Percentiles rank a stretch among this genome's conserved stretches.
Evolutionary conservation across 1,140 invertebrate species (phyloP).

Genomic region (Heliconius congener): DNA sequence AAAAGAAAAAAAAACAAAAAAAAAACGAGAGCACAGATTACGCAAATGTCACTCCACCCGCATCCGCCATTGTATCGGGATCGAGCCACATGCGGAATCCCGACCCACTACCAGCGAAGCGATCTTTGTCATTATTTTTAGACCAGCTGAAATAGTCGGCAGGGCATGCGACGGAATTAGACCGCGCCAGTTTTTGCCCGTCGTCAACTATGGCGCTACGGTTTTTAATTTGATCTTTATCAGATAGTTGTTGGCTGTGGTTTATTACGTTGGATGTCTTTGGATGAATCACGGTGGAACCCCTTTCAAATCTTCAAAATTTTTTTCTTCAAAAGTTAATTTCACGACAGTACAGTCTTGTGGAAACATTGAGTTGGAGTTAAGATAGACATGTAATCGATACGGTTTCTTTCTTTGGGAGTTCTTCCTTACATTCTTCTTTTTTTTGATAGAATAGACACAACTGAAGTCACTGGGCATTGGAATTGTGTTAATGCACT

Average conservation of each 20-base stretch:
- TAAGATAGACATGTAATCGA: not conserved
- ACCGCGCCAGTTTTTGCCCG: conserved; percentile 46
- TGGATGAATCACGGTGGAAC: conserved; percentile 35
- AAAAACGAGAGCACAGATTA: conserved; percentile 29
- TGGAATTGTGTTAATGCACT: not conserved
- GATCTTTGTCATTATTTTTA: conserved; percentile 60
- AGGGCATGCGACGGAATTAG: conserved; percentile 64
- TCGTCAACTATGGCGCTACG: conserved; percentile 52
- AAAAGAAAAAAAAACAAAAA: not conserved
- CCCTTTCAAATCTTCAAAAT: not conserved
- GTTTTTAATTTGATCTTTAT: conserved; percentile 31
- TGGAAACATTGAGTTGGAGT: not conserved
- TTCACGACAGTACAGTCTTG: not conserved
- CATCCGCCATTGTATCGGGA: conserved; percentile 50
- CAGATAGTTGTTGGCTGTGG: conserved; percentile 23
- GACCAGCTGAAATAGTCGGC: conserved; percentile 66
- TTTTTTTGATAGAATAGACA: not conserved
- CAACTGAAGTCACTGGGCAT: not conserved
- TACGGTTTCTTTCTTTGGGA: not conserved
- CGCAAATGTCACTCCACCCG: conserved; percentile 45
- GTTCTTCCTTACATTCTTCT: too few species aligned
- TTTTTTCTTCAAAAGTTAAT: not conserved
- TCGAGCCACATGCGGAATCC: conserved; percentile 44
- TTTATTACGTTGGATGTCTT: conserved; percentile 24
- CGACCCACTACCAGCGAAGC: conserved; percentile 61